phyloP scores from a whole-genome alignment of 2,888 invertebrate species.

The Endotricha flammealis region DNA sequence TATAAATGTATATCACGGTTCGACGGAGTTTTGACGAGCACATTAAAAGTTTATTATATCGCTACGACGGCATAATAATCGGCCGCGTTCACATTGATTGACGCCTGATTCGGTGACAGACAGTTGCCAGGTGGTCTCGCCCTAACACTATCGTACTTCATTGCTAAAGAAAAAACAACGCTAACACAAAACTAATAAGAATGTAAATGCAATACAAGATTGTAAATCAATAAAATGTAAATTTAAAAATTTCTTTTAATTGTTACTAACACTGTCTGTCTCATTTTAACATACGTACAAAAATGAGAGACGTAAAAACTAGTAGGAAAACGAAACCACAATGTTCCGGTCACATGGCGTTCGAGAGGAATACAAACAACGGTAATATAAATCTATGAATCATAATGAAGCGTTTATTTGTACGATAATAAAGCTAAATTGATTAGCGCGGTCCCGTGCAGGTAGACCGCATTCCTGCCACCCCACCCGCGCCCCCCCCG shows the following conservation, averaged over 20 bases:
- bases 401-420: conserved; percentile 73
- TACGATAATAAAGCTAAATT: conserved; percentile 75
- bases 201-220: too few species aligned
- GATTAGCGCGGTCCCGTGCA: conserved; percentile 73
- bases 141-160: conserved; percentile 19
- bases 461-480: conserved; percentile 71
- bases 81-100: conserved; percentile 39
- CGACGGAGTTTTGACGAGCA: conserved; percentile 45
- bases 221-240: too few species aligned
- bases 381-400: conserved; percentile 51
- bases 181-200: background rate
- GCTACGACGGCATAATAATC: conserved; percentile 50
- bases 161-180: background rate
- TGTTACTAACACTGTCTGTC: background rate
- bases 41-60: conserved; percentile 55
- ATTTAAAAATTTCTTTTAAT: background rate
- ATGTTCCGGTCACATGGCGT: conserved; percentile 37
- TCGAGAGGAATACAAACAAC: conserved; percentile 52
- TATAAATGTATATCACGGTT: conserved; percentile 29
- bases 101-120: conserved; percentile 40
- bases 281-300: conserved; percentile 13
- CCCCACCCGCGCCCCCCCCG: conserved; percentile 22
- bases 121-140: conserved; percentile 47
- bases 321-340: conserved; percentile 35
- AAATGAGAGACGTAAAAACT: conserved; percentile 29